These are phyloP conservation scores for Hylaeus volcanicus DNA, from an alignment of 1,140 invertebrate genomes.

Conservation along the genomic window DNA sequence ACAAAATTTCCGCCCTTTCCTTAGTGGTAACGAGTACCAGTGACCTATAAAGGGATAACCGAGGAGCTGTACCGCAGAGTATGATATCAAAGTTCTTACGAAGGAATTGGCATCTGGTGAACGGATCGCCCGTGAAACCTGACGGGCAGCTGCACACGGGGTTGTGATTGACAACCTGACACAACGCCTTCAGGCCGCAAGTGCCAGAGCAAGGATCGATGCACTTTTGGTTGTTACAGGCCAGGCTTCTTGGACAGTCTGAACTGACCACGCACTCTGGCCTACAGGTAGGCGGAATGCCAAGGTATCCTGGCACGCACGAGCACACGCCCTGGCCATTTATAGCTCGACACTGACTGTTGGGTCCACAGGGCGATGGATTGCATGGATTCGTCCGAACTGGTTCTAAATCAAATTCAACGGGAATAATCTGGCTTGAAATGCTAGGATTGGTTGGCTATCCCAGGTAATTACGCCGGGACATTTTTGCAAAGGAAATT, in stretches of 20 bases:
- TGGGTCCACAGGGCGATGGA: constrained; percentile 87
- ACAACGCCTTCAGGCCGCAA: constrained; percentile 75
- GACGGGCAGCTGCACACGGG: constrained; percentile 83
- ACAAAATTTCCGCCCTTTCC: no score
- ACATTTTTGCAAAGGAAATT: no score
- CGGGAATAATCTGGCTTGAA: no score
- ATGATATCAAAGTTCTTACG: constrained; percentile 66
- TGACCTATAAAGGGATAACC: no score
- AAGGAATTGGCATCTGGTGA: constrained; percentile 71
- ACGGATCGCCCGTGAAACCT: constrained; percentile 84
- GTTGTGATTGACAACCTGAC: constrained; percentile 82
- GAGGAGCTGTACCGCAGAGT: no score
- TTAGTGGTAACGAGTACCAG: no score
- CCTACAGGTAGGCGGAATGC: constrained; percentile 83
- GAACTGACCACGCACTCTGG: constrained; percentile 80
- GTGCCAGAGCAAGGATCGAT: constrained; percentile 75
- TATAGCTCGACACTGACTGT: constrained; percentile 85
- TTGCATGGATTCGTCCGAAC: constrained; percentile 84
- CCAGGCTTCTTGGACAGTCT: constrained; percentile 73
- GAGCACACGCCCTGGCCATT: constrained; percentile 83
- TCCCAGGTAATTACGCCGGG: no score
- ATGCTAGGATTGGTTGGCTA: no score
- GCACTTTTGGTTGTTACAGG: constrained; percentile 77
- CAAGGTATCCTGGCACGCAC: constrained; percentile 84
- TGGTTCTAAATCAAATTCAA: constrained; percentile 13